Evolutionary conservation across 2,888 invertebrate species (phyloP).

Genomic region (Amaurobius ferox): DNA sequence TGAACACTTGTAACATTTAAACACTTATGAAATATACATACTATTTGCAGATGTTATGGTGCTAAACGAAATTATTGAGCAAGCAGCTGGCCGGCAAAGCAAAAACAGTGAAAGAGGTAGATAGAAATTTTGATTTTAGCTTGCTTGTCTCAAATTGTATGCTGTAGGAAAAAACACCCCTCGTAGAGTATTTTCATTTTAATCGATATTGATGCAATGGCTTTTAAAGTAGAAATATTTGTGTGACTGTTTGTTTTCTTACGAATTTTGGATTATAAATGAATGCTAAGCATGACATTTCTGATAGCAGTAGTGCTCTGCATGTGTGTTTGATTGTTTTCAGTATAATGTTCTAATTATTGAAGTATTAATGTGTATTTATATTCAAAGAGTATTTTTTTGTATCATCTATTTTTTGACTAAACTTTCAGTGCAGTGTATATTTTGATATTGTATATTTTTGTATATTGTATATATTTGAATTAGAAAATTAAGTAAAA

Average conservation of each 20-base stretch:
- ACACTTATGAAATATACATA: too few relatives aligned
- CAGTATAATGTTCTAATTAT: not conserved
- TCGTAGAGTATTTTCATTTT: constrained; percentile 26
- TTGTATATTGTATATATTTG: too few relatives aligned
- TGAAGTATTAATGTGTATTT: not conserved
- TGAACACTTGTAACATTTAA: too few relatives aligned
- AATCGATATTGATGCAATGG: constrained; percentile 45
- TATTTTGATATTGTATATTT: too few relatives aligned
- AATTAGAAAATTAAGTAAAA: too few relatives aligned
- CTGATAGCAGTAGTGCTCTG: constrained; percentile 45
- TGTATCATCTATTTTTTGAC: too few relatives aligned
- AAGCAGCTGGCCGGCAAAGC: constrained; percentile 88
- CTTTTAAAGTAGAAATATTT: constrained; percentile 22
- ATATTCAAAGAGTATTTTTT: too few relatives aligned
- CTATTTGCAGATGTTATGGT: constrained; percentile 95
- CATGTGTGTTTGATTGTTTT: constrained; percentile 25
- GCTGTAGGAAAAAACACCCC: constrained; percentile 14
- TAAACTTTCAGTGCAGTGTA: too few relatives aligned
- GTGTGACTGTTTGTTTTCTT: constrained; percentile 15
- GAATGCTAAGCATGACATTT: constrained; percentile 43
- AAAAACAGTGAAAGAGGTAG: constrained; percentile 83
- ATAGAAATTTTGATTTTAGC: constrained; percentile 45
- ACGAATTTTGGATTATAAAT: not conserved
- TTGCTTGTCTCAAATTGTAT: constrained; percentile 41
- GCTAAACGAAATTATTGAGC: constrained; percentile 96